Base-by-base conservation (phyloP, 2,113 vertebrate genomes). In the Excalfactoria chinensis region DNA sequence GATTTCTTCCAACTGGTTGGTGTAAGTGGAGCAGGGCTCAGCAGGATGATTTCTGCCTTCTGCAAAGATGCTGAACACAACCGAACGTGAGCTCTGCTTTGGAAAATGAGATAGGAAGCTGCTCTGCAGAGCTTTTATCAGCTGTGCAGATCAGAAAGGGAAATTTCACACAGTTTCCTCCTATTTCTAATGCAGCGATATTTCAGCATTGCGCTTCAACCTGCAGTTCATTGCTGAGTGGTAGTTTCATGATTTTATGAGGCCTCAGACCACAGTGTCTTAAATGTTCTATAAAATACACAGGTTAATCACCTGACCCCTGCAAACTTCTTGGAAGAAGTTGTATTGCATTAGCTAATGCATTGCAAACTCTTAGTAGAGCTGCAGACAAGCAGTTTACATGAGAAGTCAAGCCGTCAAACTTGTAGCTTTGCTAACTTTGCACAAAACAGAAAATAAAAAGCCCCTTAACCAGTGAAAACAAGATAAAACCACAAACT, bases 291-390 rank as follows among this genome's bases (percentile, higher is more conserved):
- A 41, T 90, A 86, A 96, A 97, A 95, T 75, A 76, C 40, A 73
- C 76, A 95, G 96, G 88, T 96, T 97, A 97, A 97, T 87, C 64
- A 89, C 91, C 76, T 91, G 95, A 97, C 96, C 97, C 25, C 90
- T 91, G 80, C 73, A 89, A 96, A 97, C 75, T 90, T 97, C 96
- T 97, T 97, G 91, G 94, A 96, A 97, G 84, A 97, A 95, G 77
- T 93, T 93, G 80, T 56, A 46, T 94, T 97, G 93, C 97, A 97
- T 97, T 97, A 98, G 97, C 97, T 97, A 98, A 97, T 98, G 97
- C 93, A 93, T 55, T 95, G 59, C 18, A 26, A 92, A 96, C 83
- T 86, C 95, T 95, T 96, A 82, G 80, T 92, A 91, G 88, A 96
- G 92, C 64, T 92, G 87, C 86, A 94, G 79, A 92, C 95, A 95